Percentiles rank a stretch among this genome's conserved stretches.
These are phyloP conservation scores for Eriocheir sinensis DNA, from an alignment of 1,140 invertebrate species.

Conservation along the genomic window DNA sequence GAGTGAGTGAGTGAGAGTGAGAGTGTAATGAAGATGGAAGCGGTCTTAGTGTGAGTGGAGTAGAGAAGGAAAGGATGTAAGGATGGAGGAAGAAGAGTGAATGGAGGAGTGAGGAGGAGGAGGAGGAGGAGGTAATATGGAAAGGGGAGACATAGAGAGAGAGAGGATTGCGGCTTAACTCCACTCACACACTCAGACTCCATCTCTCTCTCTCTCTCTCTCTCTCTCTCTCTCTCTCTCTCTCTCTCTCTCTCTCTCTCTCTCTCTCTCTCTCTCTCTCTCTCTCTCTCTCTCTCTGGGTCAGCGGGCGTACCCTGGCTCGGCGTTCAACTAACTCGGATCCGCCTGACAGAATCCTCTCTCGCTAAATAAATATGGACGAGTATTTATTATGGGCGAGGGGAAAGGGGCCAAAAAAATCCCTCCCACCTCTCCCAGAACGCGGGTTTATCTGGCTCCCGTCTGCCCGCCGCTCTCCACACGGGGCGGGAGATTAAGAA, in stretches of 20 bases:
- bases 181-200: no score
- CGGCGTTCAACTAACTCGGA: background rate
- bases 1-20: conserved; percentile 27
- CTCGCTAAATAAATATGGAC: background rate
- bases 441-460: no score
- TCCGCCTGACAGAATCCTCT: background rate
- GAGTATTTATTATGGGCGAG: background rate
- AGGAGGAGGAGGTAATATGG: background rate
- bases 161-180: background rate
- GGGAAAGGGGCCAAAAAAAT: no score
- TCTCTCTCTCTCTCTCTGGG: no score
- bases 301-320: background rate
- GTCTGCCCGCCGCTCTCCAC: no score
- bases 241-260: conserved; percentile 56
- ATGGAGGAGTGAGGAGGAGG: background rate
- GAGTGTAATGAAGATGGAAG: conserved; percentile 19
- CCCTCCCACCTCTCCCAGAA: background rate
- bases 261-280: no score
- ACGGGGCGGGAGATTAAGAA: no score
- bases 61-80: background rate
- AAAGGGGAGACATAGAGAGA: conserved; percentile 24
- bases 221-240: conserved; percentile 60
- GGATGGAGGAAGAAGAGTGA: background rate
- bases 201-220: conserved; percentile 31
- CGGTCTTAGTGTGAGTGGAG: background rate